phyloP scores from a whole-genome alignment of 2,797 vertebrate genomes.

The Spondyliosoma cantharus region DNA sequence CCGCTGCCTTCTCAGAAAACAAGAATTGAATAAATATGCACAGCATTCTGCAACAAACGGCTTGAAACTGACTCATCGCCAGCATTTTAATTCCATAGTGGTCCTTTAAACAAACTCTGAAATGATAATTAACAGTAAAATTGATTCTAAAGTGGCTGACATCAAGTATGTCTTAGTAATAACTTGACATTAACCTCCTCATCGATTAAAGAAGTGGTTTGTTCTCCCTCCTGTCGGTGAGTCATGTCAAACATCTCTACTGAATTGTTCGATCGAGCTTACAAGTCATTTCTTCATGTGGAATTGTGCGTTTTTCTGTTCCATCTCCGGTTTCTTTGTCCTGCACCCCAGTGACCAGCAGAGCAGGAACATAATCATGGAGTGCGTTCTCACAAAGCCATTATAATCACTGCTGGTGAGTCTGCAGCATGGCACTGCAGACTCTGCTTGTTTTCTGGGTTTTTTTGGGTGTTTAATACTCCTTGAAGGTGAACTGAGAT shows the following conservation, averaged over 20 bases:
- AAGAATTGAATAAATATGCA: neutral
- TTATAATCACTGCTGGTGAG: neutral
- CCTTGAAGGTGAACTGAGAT: neutral
- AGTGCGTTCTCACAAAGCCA: slow-evolving; percentile 22
- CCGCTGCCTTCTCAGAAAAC: neutral
- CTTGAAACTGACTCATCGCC: neutral
- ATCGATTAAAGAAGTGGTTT: neutral
- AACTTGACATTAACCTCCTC: neutral
- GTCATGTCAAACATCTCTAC: slow-evolving; percentile 3
- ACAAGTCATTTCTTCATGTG: slow-evolving; percentile 1
- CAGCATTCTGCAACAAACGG: neutral
- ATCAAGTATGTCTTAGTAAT: neutral
- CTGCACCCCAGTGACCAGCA: slow-evolving; percentile 1
- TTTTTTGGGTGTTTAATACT: neutral
- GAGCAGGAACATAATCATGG: slow-evolving; percentile 1
- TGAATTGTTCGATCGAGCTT: neutral
- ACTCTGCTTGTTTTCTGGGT: neutral
- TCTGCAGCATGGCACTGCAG: neutral
- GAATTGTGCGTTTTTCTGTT: slow-evolving; percentile 11
- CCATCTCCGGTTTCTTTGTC: slow-evolving; percentile 1
- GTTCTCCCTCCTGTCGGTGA: neutral
- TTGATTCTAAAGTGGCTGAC: neutral
- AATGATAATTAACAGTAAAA: neutral
- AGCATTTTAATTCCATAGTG: neutral
- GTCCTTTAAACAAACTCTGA: slow-evolving; percentile 1